A percentile compares a stretch with the other conserved stretches of the same genome.
Conservation (phyloP, 2,888 invertebrate species). For the Zaprionus obscuricornis region DNA sequence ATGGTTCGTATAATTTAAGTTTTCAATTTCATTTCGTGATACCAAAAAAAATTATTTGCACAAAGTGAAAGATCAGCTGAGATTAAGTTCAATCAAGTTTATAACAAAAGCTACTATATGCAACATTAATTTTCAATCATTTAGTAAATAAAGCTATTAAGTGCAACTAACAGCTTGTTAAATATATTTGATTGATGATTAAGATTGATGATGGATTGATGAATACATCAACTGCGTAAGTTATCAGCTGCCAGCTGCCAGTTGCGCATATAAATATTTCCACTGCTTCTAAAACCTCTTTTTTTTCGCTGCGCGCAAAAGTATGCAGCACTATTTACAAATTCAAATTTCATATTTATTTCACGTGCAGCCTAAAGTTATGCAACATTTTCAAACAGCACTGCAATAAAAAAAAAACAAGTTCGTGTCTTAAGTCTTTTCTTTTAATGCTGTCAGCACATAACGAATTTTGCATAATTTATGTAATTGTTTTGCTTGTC, state of each 20-base stretch:
- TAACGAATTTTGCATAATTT: too few species aligned
- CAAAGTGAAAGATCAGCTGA: conserved; percentile 44
- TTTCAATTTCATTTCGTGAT: conserved; percentile 26
- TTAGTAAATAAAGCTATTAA: conserved; percentile 35
- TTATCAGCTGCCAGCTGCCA: not conserved
- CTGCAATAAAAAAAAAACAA: not conserved
- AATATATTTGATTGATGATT: conserved; percentile 17
- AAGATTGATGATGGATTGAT: not conserved
- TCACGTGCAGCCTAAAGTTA: not conserved
- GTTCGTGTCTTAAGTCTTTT: conserved; percentile 59
- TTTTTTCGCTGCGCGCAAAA: too few species aligned
- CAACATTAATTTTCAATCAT: conserved; percentile 4
- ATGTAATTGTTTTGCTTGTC: not conserved
- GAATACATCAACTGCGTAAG: too few species aligned
- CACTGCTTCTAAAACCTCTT: conserved; percentile 9
- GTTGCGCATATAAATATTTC: not conserved
- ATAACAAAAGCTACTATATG: too few species aligned
- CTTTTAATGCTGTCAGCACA: not conserved
- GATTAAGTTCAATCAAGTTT: conserved; percentile 11
- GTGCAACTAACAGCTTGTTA: conserved; percentile 15
- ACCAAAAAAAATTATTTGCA: conserved; percentile 45
- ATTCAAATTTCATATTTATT: too few species aligned
- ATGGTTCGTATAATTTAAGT: conserved; percentile 14
- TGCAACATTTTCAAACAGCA: not conserved
- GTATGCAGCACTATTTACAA: too few species aligned